Base-by-base conservation (phyloP, 2,888 invertebrate genomes). In the Eumacrocentrus americanus region DNA sequence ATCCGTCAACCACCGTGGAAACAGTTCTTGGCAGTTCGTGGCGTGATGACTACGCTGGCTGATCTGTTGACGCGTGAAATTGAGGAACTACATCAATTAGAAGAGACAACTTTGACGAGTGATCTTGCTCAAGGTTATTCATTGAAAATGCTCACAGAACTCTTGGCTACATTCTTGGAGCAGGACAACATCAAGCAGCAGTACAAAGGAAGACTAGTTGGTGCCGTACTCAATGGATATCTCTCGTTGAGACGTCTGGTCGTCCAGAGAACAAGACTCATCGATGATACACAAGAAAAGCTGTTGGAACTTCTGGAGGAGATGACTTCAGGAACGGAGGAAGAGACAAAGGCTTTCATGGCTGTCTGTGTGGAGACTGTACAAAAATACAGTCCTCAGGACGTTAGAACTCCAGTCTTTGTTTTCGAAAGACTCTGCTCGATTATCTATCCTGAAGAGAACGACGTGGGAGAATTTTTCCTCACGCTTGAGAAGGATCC, bases 281-380 rank as follows among this genome's bases (percentile, higher is more conserved):
- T 98, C 35, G 98, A 98, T 80, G 96, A 97, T 80, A 96, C 98
- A 3, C 97, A 98, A 82, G 95, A 95, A 81, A 95, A 95, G 75
- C 84, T 98, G 42, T 84, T 98, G 7, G 94, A 95, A 76, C 85
- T 97, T 71, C 84, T 98, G 12, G 97, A 98, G 81, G 95, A 96
- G 81, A 94, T 98, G 91, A 98, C 97, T 0, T 92, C 91, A 3
- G 94, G 91, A 6, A 98, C 95, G 0, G 96, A 97, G 81, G 90
- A 93, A 38, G 98, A 98, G 82, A 97, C 97, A 0, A 92, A 93
- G 48, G 94, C 95, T 62, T 98, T 98, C 78, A 98, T 98, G 96
- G 90, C 94, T 9, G 94, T 98, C 22, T 95, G 98, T 77, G 94
- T 98, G 18, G 93, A 97, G 81, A 97, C 98, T 0, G 93, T 98